Percentiles rank a stretch among this genome's conserved stretches.
These are phyloP conservation scores for Valencia hispanica DNA, from an alignment of 2,797 vertebrate genomes.

Conservation along the genomic window DNA sequence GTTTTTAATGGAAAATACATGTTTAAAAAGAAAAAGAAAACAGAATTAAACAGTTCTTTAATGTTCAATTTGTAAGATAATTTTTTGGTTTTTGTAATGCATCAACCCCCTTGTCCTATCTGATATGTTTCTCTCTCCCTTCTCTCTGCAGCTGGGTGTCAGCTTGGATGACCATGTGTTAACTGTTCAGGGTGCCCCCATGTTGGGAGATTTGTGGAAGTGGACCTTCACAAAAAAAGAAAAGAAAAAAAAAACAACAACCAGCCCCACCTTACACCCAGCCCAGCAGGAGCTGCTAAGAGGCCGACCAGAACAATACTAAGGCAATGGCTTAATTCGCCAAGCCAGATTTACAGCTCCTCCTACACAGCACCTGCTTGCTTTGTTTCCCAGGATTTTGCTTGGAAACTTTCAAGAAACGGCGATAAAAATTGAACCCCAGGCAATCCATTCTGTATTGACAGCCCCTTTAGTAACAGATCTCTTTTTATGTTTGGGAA, in stretches of 20 bases:
- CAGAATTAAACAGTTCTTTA: not conserved
- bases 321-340: conserved; percentile 74
- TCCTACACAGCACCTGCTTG: conserved; percentile 73
- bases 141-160: conserved; percentile 23
- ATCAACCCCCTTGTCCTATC: not conserved
- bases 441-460: conserved; percentile 26
- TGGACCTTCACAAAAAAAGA: conserved; percentile 23
- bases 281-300: conserved; percentile 65
- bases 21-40: not conserved
- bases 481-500: conserved; percentile 52
- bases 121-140: not conserved
- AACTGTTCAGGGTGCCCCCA: conserved; percentile 54
- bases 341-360: conserved; percentile 76
- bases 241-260: not conserved
- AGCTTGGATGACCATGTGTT: conserved; percentile 43
- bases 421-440: conserved; percentile 59
- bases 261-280: conserved; percentile 37
- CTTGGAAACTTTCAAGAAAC: conserved; percentile 57
- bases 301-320: conserved; percentile 73
- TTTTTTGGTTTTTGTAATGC: not conserved
- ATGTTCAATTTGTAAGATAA: conserved; percentile 2
- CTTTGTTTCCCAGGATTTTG: conserved; percentile 75
- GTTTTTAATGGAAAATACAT: not conserved
- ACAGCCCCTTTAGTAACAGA: conserved; percentile 24
- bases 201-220: conserved; percentile 58